phyloP scores from a whole-genome alignment of 2,888 invertebrate genomes.

The Vannuccia rotundouncinata region DNA sequence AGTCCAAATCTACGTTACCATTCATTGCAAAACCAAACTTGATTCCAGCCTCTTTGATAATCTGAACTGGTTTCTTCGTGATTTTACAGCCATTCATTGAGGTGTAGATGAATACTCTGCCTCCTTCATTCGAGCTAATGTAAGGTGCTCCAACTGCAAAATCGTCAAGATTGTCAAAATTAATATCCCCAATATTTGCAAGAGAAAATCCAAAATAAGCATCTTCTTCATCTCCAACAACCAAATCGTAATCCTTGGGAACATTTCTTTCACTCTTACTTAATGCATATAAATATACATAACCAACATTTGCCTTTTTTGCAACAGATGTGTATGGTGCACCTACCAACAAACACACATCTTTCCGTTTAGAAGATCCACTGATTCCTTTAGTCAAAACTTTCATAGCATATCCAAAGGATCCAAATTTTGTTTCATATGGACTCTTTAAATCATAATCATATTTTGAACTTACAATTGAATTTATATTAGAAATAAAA shows the following conservation, averaged over 20 bases:
- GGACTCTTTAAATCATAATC: neutral
- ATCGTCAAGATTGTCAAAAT: conserved; percentile 2
- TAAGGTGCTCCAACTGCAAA: conserved; percentile 24
- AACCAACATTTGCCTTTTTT: neutral
- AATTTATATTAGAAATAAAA: neutral
- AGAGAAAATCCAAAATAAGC: conserved; percentile 22
- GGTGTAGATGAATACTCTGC: neutral
- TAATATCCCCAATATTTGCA: conserved; percentile 7
- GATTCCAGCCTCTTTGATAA: neutral
- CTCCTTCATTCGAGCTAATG: neutral
- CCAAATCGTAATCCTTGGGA: no score
- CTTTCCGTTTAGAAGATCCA: neutral
- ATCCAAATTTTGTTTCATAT: neutral
- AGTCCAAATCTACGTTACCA: neutral
- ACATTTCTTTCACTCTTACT: no score
- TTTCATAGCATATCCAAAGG: conserved; percentile 1
- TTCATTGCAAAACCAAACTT: neutral
- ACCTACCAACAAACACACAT: neutral
- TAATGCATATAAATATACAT: neutral
- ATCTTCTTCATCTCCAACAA: neutral
- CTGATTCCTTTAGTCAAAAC: neutral
- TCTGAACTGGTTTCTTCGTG: neutral
- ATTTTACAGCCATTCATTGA: neutral
- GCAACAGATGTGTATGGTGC: neutral
- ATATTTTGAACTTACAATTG: neutral